These are phyloP conservation scores for Lysandra coridon DNA, from an alignment of 2,888 invertebrate genomes.

Conservation along the genomic window DNA sequence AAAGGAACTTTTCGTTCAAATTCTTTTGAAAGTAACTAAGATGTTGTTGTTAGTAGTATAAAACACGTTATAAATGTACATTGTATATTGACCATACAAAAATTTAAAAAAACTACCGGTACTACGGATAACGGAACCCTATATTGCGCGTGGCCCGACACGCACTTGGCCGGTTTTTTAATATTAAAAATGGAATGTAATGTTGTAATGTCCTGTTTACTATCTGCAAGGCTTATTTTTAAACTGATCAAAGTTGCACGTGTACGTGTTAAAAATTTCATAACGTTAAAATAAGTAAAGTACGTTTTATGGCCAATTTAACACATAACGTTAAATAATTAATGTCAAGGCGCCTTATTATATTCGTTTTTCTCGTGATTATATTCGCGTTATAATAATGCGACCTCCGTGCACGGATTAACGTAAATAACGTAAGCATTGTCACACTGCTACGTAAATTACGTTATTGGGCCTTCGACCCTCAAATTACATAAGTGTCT, in stretches of 20 bases:
- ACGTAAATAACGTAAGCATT: not conserved
- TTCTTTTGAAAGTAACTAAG: too few relatives aligned
- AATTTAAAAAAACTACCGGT: too few relatives aligned
- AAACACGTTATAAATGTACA: too few relatives aligned
- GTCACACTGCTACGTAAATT: not conserved
- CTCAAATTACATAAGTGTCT: not conserved
- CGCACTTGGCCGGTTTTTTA: too few relatives aligned
- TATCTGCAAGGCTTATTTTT: not conserved
- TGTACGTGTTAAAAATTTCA: not conserved
- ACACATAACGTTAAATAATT: conserved; percentile 2
- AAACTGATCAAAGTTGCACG: not conserved
- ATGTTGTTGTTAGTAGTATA: too few relatives aligned
- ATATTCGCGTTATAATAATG: conserved; percentile 13
- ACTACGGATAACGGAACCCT: too few relatives aligned
- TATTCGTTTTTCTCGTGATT: conserved; percentile 20
- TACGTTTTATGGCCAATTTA: conserved; percentile 11
- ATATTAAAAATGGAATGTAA: not conserved
- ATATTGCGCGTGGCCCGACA: too few relatives aligned
- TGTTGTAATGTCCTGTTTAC: not conserved
- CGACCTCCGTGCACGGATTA: not conserved
- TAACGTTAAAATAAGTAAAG: not conserved
- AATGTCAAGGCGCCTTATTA: not conserved
- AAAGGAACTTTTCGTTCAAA: too few relatives aligned
- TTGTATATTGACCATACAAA: too few relatives aligned
- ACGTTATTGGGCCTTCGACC: not conserved